Evolutionary conservation across 1,140 invertebrate species (phyloP), one percentile per base, ranked within the genome.

Genomic region (Bombus sylvicola): DNA sequence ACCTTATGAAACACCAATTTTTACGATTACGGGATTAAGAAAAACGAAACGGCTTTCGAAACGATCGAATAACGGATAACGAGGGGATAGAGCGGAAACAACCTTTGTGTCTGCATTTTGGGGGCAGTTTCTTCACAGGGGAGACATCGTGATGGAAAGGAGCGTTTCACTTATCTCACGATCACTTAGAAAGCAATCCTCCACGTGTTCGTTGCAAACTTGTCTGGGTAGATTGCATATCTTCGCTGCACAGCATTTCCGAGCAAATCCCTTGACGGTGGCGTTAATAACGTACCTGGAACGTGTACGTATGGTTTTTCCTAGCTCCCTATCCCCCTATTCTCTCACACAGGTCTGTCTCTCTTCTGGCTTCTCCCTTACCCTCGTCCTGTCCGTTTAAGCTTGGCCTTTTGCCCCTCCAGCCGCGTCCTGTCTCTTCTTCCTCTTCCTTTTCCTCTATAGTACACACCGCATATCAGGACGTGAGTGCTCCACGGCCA

Each of bases 141-240:
- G 22, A 84, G 66, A 72, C 47, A 79, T 71, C 41, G 53, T 47
- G 83, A 84, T 78, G 89, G 80, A 85, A 78, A 87, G 88, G 78
- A 90, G 74, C 77, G 88, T 81, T 90, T 85, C 87, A 89, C 91
- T 91, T 91, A 92, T 90, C 90, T 86, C 77, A 75, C 90, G 89
- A 92, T 92, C 91, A 89, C 90, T 92, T 91, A 92, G 90, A 88
- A 81, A 88, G 87, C 88, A 87, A 91, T 92, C 87, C 88, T 87
- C 87, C 85, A 47, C 76, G 85, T 80, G 57, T 73, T 66, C 34
- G 78, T 66, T 66, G 80, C 77, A 82, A 64, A 78, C 68, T 66
- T 82, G 78, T 82, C 86, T 75, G 64, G 82, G 81, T 87, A 92
- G 92, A 93, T 93, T 91, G 91, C 93, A 90, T 93, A 93, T 93